Conservation (phyloP, 2,888 invertebrate species). For the Lamellibrachia columna region DNA sequence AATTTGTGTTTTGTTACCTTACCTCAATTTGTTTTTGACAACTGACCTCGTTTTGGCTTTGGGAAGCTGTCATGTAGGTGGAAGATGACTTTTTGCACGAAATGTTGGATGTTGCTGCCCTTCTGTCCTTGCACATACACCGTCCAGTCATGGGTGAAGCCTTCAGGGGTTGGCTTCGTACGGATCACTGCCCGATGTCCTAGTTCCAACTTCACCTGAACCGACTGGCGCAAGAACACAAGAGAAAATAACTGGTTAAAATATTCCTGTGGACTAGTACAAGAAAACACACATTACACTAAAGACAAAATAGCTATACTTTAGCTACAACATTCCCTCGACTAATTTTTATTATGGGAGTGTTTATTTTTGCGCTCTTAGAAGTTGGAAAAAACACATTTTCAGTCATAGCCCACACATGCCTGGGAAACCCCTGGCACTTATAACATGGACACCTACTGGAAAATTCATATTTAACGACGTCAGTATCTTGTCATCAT, state of each 20-base stretch:
- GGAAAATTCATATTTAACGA: no score
- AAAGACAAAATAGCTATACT: no score
- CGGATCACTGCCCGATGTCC: slow-evolving; percentile 88
- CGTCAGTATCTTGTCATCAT: no score
- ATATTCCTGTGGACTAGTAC: not conserved
- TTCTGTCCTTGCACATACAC: slow-evolving; percentile 91
- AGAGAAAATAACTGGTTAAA: not conserved
- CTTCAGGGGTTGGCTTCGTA: slow-evolving; percentile 84
- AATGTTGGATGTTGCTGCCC: slow-evolving; percentile 84
- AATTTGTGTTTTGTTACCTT: no score
- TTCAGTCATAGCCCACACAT: no score
- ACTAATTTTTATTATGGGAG: not conserved
- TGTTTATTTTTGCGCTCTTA: no score
- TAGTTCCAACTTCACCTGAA: slow-evolving; percentile 87
- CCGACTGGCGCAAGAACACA: slow-evolving; percentile 59
- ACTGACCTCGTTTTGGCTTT: slow-evolving; percentile 86
- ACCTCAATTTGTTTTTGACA: not conserved
- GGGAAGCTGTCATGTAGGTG: slow-evolving; percentile 90
- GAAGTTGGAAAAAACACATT: no score
- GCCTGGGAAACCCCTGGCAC: no score
- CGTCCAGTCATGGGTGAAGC: slow-evolving; percentile 97
- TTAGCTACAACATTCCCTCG: not conserved
- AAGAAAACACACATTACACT: no score
- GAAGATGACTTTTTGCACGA: slow-evolving; percentile 90
- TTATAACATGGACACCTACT: no score